Evolutionary conservation across 2,888 invertebrate genomes (phyloP).

Genomic region (Euzophera pinguis): DNA sequence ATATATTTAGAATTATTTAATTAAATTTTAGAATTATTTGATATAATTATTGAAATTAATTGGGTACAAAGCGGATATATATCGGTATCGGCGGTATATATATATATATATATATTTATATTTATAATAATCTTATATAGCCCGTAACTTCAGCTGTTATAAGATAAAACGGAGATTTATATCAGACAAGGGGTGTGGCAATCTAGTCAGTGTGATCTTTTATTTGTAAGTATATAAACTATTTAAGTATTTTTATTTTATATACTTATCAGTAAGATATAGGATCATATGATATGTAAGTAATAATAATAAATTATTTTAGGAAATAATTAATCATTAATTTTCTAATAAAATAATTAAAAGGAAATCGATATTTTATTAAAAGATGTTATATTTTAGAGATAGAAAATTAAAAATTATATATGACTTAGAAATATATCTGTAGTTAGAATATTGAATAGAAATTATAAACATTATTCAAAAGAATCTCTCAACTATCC

Average conservation of each 20-base stretch:
- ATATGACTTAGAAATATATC: too few species aligned
- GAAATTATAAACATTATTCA: too few species aligned
- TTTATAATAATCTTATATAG: neutral
- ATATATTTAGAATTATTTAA: too few species aligned
- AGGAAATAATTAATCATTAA: constrained; percentile 30
- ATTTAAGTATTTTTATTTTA: constrained; percentile 30
- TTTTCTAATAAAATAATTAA: constrained; percentile 36
- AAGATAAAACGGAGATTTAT: constrained; percentile 26
- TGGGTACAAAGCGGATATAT: too few species aligned
- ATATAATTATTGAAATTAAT: too few species aligned
- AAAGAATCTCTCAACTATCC: too few species aligned
- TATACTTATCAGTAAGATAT: constrained; percentile 28
- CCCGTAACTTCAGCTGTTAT: constrained; percentile 11
- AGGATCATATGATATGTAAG: constrained; percentile 35
- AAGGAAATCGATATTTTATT: constrained; percentile 23
- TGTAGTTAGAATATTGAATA: too few species aligned
- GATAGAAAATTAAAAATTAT: too few species aligned
- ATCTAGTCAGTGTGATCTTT: constrained; percentile 78
- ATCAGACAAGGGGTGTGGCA: constrained; percentile 76
- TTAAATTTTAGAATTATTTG: too few species aligned
- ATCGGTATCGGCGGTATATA: too few species aligned
- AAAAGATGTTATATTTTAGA: too few species aligned
- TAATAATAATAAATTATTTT: constrained; percentile 17
- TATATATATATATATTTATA: neutral
- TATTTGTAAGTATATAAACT: constrained; percentile 39